Base-by-base conservation (phyloP, 2,888 invertebrate species). In the Tetheella fluctuosa region DNA sequence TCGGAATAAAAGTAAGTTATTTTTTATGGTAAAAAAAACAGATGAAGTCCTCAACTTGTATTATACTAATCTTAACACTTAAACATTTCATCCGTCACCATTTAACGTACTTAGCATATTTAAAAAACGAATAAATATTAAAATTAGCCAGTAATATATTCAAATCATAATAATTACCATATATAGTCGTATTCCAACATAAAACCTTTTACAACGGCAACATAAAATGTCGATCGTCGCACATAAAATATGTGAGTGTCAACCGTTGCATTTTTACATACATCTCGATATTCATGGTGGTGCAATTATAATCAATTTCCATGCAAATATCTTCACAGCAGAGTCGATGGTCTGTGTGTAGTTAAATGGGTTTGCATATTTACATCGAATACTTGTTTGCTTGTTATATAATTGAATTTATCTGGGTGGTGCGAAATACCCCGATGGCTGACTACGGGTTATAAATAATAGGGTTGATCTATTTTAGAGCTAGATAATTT, bases 281-380 rank as follows among this genome's bases (percentile, higher is more conserved):
- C 65, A 68, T 62, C 63, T 56, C 58, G 59, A 60, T 62, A 59
- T 59, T 58, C 61, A 58, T 59, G 55, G 61, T 56, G 59, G 34
- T 52, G 65, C 65, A 73, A 72, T 75, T 74, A 72, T 63, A 71
- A 72, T 70, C 75, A 71, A 79, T 79, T 78, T 74, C 67, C 62
- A 74, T 77, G 76, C 70, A 73, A 77, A 79, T 76, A 64, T 60
- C 66, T 69, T 64, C 55, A 66, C 69, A 60, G 66, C 60, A 59
- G 53, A 62, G 59, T 64, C 39, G 28, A 57, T 54, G 54, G 42
- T 23, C 53, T 23, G 23, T 17, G 52, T 42, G 52, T 55, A 13
- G 55, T 48, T 59, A 42, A 61, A 62, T 58, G 64, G 64, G 54
- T 62, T 62, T 69, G 68, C 69, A 69, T 76, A 73, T 68, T 58